Evolutionary conservation across 1,140 invertebrate species (phyloP).

Genomic region (Mamestra configurata): DNA sequence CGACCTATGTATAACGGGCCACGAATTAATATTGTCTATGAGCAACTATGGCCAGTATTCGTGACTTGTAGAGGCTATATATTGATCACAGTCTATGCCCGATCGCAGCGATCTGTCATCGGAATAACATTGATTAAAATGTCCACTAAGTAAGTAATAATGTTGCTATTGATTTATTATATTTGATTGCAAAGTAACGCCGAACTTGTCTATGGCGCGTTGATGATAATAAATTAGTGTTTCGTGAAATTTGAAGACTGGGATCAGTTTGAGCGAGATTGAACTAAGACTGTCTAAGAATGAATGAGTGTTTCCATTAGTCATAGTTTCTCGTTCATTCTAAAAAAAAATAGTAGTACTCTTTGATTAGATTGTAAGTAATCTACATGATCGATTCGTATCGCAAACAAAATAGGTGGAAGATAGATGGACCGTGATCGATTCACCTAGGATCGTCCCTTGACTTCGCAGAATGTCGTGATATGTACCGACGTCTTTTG

Average conservation of each 20-base stretch:
- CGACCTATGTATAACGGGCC: constrained; percentile 2
- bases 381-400: constrained; percentile 21
- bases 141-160: constrained; percentile 69
- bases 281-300: too few relatives aligned
- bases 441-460: neutral
- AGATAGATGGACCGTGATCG: constrained; percentile 8
- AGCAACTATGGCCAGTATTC: constrained; percentile 35
- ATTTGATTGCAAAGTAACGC: constrained; percentile 61
- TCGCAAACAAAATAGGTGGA: neutral
- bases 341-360: neutral
- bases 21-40: constrained; percentile 29
- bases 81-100: constrained; percentile 29
- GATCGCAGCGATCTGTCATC: constrained; percentile 62
- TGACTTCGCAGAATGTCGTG: neutral
- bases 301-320: neutral
- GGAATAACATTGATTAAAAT: constrained; percentile 70
- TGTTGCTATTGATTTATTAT: constrained; percentile 72
- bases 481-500: neutral
- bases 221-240: constrained; percentile 45
- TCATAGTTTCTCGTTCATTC: neutral
- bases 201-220: constrained; percentile 35
- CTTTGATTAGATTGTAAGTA: neutral
- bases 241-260: neutral
- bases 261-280: neutral
- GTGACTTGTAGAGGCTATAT: constrained; percentile 41